A percentile compares a stretch with the other conserved stretches of the same genome.
Evolutionary conservation across 2,888 invertebrate genomes (phyloP).

Genomic region (Noctua fimbriata): DNA sequence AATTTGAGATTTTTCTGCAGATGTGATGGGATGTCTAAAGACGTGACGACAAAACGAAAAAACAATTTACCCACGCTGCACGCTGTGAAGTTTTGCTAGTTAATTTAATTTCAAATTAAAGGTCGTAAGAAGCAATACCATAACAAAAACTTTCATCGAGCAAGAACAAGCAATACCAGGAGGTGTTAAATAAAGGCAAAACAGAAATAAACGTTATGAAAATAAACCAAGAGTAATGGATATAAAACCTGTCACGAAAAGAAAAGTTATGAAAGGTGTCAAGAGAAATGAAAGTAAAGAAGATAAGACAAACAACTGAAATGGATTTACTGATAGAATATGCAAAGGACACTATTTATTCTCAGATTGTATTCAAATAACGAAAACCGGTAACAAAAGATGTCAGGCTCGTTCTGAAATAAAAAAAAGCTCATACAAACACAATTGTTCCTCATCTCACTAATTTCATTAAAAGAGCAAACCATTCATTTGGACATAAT

Average conservation of each 20-base stretch:
- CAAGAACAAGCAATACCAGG: not conserved
- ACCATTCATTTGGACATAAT: constrained; percentile 7
- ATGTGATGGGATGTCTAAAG: too few relatives aligned
- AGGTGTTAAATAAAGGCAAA: not conserved
- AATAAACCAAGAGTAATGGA: constrained; percentile 32
- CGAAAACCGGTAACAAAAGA: constrained; percentile 23
- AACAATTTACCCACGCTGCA: not conserved
- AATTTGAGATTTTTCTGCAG: not conserved
- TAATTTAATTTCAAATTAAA: not conserved
- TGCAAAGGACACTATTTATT: constrained; percentile 38
- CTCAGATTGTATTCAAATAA: constrained; percentile 27
- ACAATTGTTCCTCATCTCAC: constrained; percentile 11
- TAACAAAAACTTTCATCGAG: not conserved
- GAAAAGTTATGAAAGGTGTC: constrained; percentile 50
- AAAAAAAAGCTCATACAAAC: constrained; percentile 19
- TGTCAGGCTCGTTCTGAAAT: not conserved
- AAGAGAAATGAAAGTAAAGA: constrained; percentile 53
- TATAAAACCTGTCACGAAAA: constrained; percentile 35
- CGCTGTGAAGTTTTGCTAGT: not conserved
- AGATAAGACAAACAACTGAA: constrained; percentile 44
- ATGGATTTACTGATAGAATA: constrained; percentile 44
- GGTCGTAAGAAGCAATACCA: not conserved
- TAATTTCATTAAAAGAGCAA: constrained; percentile 28
- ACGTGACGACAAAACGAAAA: not conserved
- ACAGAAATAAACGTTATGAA: constrained; percentile 15